Base-by-base conservation (phyloP, 2,888 invertebrate genomes). In the Chrysolina americana region DNA sequence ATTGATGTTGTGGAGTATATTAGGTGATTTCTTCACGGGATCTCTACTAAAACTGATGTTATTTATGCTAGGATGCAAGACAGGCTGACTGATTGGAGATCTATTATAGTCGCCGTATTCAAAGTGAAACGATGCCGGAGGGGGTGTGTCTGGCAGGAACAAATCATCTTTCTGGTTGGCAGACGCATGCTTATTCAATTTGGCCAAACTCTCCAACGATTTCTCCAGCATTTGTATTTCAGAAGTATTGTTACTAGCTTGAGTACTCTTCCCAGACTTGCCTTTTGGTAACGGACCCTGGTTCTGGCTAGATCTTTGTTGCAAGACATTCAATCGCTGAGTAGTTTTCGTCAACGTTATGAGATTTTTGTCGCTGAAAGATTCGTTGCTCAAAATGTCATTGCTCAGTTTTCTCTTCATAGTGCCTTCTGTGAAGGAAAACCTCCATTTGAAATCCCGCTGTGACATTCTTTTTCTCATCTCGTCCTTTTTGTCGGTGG, bases 1-100 rank as follows among this genome's bases (percentile, higher is more conserved):
- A 68, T 82, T 82, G 23, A 85, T 74, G 65, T 76, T 83, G 48
- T 86, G 85, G 63, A 85, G 71, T 17, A 85, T 70, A 70, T 84
- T 84, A 5, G 87, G 86, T 47, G 87, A 87, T 65, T 83, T 76
- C 80, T 81, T 68, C 78, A 81, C 50, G 78, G 84, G 80, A 73
- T 84, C 79, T 59, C 71, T 77, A 68, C 72, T 81, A 79, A 89
- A 88, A 77, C 83, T 86, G 47, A 88, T 86, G 76, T 87, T 88
- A 77, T 86, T 88, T 66, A 88, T 87, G 71, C 83, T 84, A 0
- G 82, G 89, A 83, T 81, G 89, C 80, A 80, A 86, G 10, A 83
- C 69, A 19, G 70, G 59, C 47, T 82, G 78, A 2, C 75, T 73
- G 63, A 78, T 80, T 11, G 84, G 82, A 17, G 85, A 86, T 74